Evolutionary conservation across 2,797 vertebrate genomes (phyloP), one percentile per base, ranked within the genome.

Genomic region (Labroides dimidiatus): DNA sequence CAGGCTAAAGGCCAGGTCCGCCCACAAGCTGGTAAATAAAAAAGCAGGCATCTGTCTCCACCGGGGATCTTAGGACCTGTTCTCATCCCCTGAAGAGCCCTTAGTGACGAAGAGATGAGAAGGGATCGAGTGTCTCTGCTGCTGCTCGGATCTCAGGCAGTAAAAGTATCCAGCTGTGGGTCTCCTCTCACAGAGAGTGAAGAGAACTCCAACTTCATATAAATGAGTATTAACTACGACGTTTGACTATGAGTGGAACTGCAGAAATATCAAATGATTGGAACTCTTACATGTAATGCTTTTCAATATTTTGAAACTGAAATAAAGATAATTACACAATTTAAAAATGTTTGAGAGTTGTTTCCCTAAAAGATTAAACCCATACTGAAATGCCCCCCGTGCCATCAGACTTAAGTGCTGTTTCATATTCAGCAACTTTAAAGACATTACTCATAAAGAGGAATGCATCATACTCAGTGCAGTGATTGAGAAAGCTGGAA

Each of bases 1-100:
- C 13, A 72, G 58, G 62, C 80, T 72, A 55, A 88, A 73, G 80
- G 80, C 64, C 63, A 82, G 73, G 75, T 78, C 63, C 27, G 52
- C 82, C 82, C 79, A 79, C 85, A 90, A 78, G 66, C 81, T 84
- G 78, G 84, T 93, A 84, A 93, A 93, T 94, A 94, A 94, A 93
- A 93, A 89, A 94, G 86, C 77, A 91, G 82, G 88, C 85, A 86
- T 88, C 87, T 52, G 83, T 84, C 89, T 85, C 80, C 86, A 58
- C 85, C 41, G 63, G 62, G 78, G 88, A 87, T 86, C 89, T 86
- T 44, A 71, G 84, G 80, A 76, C 75, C 77, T 60, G 58, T 69
- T 91, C 87, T 91, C 89, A 91, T 93, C 90, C 89, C 82, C 89
- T 56, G 80, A 88, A 93, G 86, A 87, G 88, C 85, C 84, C 78